Evolutionary conservation across 2,888 invertebrate species (phyloP), one percentile per base, ranked within the genome.

Genomic region (Rhynchonema sp.): DNA sequence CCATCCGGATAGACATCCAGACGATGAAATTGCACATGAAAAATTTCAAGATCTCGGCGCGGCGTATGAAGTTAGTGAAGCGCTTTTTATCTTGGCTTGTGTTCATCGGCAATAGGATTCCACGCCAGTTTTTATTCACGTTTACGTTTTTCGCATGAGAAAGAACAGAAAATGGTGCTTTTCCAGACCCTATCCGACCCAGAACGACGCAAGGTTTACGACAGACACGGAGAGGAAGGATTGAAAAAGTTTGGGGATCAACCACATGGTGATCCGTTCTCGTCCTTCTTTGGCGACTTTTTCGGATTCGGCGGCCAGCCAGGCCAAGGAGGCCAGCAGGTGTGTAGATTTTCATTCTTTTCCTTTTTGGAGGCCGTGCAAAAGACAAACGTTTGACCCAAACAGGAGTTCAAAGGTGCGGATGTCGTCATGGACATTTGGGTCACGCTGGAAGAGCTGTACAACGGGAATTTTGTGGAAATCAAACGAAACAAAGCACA

Each of bases 401-500:
- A n/a, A n/a, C 27, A 28, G n/a, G 60, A 49, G 17, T 53, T 30
- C 29, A 56, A 64, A 62, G 67, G 67, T 29, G 88, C 87, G 1
- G 90, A 88, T 75, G 81, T 98, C 60, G 78, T 85, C 0, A 87
- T 99, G 84, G 87, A 94, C 72, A 78, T 99, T 57, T 82, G 80
- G 67, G 96, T 94, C 0, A 85, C 91, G 0, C 78, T 99, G 60
- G 98, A 99, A 78, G 98, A 71, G 58, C 66, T 54, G 22, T 99
- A 96, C 73, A 84, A 83, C 69, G 96, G 96, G 56, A 90, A 92
- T 73, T 98, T 96, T 76, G 84, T 98, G 60, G 94, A 96, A 80
- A 86, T 87, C 66, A 86, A 91, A n/a, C 82, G 96, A 63, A 91
- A 91, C 73, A 99, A 98, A 74, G 88, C 94, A 49, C 92, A 94